Base-by-base conservation (phyloP, 2,888 invertebrate species). In the Cerastis leucographa region DNA sequence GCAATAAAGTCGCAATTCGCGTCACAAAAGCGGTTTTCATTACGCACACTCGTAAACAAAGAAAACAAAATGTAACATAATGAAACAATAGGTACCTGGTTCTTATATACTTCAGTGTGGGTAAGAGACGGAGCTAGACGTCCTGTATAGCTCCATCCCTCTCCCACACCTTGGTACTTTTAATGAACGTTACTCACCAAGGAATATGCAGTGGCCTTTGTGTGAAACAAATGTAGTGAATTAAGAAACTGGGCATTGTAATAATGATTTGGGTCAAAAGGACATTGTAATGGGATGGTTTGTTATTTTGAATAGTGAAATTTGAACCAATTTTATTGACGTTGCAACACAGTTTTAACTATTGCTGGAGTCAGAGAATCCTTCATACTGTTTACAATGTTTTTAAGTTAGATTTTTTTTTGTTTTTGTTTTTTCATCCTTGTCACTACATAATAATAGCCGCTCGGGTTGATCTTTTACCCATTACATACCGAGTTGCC, bases 1-100 rank as follows among this genome's bases (percentile, higher is more conserved):
- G 40, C n/a, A 81, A 87, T 89, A 90, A 89, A 83, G 81, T 86
- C 78, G 74, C 85, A 72, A 85, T 87, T 87, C 79, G 80, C 72
- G 76, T 81, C 14, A 6, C 25, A 85, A 65, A 84, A 85, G 85
- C 83, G 84, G 85, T 86, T 89, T 91, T 91, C 88, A 91, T 90
- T 91, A 90, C 86, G 77, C 78, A 78, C 83, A 81, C 85, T 84
- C 87, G 85, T 89, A 89, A 88, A 90, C 87, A 90, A 90, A 87
- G 89, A 89, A 89, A 49, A 75, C 75, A 59, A 65, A 81, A 81
- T 66, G 59, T 74, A 87, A 84, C 84, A 69, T 85, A 86, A 88
- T 88, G 81, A 80, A 88, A 90, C 89, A 89, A 86, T 87, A 83
- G 78, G 68, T 71, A 88, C 76, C 77, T 74, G 59, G 59, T 61